A percentile compares a stretch with the other conserved stretches of the same genome.
These are phyloP conservation scores for Peromyscus polionotus DNA, from an alignment of 2,113 vertebrate species.

Conservation along the genomic window DNA sequence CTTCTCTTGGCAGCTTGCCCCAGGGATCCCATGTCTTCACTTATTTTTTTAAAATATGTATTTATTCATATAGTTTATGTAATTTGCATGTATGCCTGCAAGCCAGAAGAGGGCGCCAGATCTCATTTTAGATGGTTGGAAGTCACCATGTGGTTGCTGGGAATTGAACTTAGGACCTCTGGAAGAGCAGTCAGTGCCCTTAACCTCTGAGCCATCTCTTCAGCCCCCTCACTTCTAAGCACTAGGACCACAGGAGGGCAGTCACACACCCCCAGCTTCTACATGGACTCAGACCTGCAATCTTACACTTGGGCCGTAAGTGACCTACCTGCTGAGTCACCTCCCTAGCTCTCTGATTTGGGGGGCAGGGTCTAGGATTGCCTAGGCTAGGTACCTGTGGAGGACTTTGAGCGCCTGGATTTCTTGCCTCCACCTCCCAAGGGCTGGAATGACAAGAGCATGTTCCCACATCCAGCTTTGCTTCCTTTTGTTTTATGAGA, in stretches of 20 bases:
- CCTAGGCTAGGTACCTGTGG: neutral
- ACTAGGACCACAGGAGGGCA: neutral
- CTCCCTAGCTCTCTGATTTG: neutral
- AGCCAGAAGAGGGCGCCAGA: too few species aligned
- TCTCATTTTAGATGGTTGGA: too few species aligned
- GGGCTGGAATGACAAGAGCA: neutral
- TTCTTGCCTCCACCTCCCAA: neutral
- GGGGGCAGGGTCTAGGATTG: neutral
- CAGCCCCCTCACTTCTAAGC: neutral
- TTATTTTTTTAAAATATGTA: too few species aligned
- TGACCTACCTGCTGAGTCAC: too few species aligned
- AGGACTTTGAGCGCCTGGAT: neutral
- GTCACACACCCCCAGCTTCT: neutral
- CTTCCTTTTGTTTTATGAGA: neutral
- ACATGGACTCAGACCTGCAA: neutral
- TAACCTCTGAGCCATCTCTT: too few species aligned
- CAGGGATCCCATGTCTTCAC: too few species aligned
- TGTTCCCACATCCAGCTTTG: too few species aligned
- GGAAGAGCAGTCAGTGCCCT: too few species aligned
- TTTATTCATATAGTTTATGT: too few species aligned
- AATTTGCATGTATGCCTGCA: too few species aligned
- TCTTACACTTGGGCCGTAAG: neutral
- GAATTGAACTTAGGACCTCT: too few species aligned
- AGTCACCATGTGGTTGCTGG: too few species aligned
- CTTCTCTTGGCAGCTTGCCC: neutral